Conservation (phyloP, 2,888 invertebrate species). For the Cantharis nigra region DNA sequence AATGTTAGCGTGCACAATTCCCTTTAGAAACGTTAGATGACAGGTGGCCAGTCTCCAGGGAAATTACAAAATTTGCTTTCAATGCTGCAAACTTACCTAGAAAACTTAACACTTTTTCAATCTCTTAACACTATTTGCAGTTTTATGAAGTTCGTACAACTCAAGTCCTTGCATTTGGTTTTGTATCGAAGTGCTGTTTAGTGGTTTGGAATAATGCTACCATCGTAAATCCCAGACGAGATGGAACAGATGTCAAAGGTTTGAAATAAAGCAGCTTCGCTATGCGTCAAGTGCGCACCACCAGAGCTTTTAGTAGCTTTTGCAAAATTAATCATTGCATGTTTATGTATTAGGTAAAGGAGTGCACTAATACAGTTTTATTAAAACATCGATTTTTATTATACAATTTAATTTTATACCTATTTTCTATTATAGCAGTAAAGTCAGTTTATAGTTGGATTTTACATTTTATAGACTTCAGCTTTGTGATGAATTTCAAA, state of each 20-base stretch:
- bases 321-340: conserved; percentile 17
- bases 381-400: neutral
- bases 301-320: conserved; percentile 10
- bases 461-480: neutral
- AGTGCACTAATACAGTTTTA: conserved; percentile 2
- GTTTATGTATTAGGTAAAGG: conserved; percentile 10
- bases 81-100: conserved; percentile 7
- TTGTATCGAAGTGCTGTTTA: conserved; percentile 3
- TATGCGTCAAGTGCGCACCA: conserved; percentile 5
- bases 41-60: conserved; percentile 15
- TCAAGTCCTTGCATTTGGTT: neutral
- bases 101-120: conserved; percentile 18
- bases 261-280: conserved; percentile 14
- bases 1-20: conserved; percentile 8
- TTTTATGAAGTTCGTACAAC: conserved; percentile 4
- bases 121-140: conserved; percentile 5
- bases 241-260: conserved; percentile 19
- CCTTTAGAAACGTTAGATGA: conserved; percentile 11
- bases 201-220: conserved; percentile 11
- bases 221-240: conserved; percentile 15
- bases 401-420: neutral
- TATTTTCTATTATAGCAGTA: neutral
- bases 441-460: neutral
- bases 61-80: conserved; percentile 19
- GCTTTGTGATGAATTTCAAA: neutral